Base-by-base conservation (phyloP, 2,113 vertebrate genomes). In the Isurus oxyrinchus region DNA sequence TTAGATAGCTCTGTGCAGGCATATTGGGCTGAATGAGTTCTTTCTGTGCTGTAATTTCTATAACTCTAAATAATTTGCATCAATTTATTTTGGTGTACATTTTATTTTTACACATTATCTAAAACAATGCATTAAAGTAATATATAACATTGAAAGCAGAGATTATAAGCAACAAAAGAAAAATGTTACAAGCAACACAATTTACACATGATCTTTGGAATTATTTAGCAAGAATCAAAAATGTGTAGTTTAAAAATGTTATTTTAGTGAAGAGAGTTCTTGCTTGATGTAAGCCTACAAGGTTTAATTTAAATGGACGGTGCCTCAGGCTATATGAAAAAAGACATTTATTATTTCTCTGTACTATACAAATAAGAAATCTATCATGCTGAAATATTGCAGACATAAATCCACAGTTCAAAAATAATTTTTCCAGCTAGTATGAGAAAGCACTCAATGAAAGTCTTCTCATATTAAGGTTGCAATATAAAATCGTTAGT, bases 291-390 rank as follows among this genome's bases (percentile, higher is more conserved):
- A 69, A 95, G 27, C 44, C 67, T 55, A 95, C 66, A 55, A 55
- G 66, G 40, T 95, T 53, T 95, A 72, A 76, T 95, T 95, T 95
- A 72, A 95, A 72, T 95, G 94, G 49, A 95, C 55, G 49, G 69
- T 35, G 40, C 66, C 94, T 72, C 44, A 16, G 94, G 67, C 94
- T 53, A 72, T 55, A 76, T 76, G 49, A 72, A 13, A 95, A 55
- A 95, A 72, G 44, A 72, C 94, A 95, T 95, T 95, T 95, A 94
- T 94, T 94, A 95, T 67, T 72, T 53, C 94, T 72, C 44, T 55
- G 49, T 76, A 67, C 23, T 35, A 31, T 44, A 76, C 66, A 95
- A 95, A 76, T 95, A 95, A 72, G 94, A 95, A 95, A 95, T 95
- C 94, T 55, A 49, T 95, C 67, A 72, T 95, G 66, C 67, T 72